Base-by-base conservation (phyloP, 2,888 invertebrate species). In the Cylindroiulus punctatus region DNA sequence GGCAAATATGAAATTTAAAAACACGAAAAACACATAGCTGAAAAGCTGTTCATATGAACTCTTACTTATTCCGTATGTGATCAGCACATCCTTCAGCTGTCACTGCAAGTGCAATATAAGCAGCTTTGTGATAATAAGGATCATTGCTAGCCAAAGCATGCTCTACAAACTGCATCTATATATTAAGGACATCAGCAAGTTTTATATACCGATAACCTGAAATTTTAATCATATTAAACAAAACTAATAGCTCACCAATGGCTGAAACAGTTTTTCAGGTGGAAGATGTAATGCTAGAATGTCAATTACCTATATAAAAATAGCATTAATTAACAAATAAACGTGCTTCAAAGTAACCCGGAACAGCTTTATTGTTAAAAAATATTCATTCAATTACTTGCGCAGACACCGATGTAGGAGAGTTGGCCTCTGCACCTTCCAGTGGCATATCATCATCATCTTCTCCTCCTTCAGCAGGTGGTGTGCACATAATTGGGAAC, bases 11-110 rank as follows among this genome's bases (percentile, higher is more conserved):
- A 1, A 44, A 10, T 1, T 8, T 44, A 44, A 44, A 44, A 5
- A 8, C 10, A 12, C 26, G 19, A 87, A 81, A 87, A 83, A 17
- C 10, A 85, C 14, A 83, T 12, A 26, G 30, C 14, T 14, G 22
- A 30, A 85, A 76, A 76, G 76, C 12, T 30, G 1, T 30, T 44
- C n/a, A 32, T 2, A 4, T 26, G 10, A 76, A 22, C 47, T 22
- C n/a, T 36, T 89, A 95, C 91, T 95, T 95, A 87, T 91, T 92
- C 88, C 94, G 92, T 84, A 96, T 94, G 88, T 94, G 93, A 89
- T 95, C 95, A 0, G 95, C 93, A 90, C 95, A 96, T 0, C 96
- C 96, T 91, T 96, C 96, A 0, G 95, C 94, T 87, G 95, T 92
- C 32, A 95, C 94, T 30, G 95, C 95, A 90, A 96, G 92, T 22